Evolutionary conservation across 2,113 vertebrate genomes (phyloP).

Genomic region (Pachycephala philippinensis): DNA sequence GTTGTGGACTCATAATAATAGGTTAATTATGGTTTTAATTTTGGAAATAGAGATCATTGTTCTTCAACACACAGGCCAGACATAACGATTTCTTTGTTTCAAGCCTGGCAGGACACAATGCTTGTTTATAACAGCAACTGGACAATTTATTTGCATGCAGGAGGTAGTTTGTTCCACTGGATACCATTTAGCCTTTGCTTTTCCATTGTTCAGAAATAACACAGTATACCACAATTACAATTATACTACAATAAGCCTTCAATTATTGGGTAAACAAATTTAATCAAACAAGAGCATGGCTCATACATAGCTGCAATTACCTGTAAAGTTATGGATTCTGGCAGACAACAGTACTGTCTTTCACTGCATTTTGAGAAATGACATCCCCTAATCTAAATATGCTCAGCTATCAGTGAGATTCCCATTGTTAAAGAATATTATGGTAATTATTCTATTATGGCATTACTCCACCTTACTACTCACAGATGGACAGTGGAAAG

Average conservation of each 20-base stretch:
- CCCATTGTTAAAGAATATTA: not conserved
- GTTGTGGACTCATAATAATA: slow-evolving; percentile 13
- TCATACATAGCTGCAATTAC: slow-evolving; percentile 13
- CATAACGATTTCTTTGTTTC: slow-evolving; percentile 49
- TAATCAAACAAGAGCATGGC: slow-evolving; percentile 1
- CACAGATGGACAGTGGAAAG: not conserved
- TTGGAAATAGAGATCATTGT: slow-evolving; percentile 14
- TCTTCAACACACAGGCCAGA: slow-evolving; percentile 13
- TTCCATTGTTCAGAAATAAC: slow-evolving; percentile 30
- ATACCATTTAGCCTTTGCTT: slow-evolving; percentile 19
- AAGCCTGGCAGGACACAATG: slow-evolving; percentile 26
- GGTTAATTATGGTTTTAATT: slow-evolving; percentile 49
- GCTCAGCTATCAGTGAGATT: not conserved
- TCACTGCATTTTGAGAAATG: not conserved
- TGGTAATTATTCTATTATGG: not conserved
- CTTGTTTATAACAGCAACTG: slow-evolving; percentile 10
- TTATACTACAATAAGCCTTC: not conserved
- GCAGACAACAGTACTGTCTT: not conserved
- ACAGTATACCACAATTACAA: not conserved
- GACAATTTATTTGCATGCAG: slow-evolving; percentile 13
- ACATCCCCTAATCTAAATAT: not conserved
- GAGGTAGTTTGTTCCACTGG: not conserved
- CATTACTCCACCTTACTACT: not conserved
- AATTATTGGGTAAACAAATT: slow-evolving; percentile 5
- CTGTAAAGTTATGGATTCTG: not conserved